phyloP scores from a whole-genome alignment of 2,113 vertebrate species.

The Myrmecophaga tridactyla region DNA sequence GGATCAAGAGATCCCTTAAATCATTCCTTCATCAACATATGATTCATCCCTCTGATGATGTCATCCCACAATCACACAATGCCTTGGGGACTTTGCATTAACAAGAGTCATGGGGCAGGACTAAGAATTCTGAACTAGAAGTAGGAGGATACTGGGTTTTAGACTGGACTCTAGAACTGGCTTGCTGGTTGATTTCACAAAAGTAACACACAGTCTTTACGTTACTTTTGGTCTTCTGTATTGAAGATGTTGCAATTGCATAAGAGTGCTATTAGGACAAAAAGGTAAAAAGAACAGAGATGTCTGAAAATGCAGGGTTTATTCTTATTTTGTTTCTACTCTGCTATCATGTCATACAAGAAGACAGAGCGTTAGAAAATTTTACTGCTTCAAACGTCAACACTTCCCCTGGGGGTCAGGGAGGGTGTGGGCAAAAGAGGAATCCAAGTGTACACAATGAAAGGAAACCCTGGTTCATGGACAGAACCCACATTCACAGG shows the following conservation, averaged over 20 bases:
- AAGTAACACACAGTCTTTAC: neutral
- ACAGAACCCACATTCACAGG: neutral
- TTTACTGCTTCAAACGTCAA: neutral
- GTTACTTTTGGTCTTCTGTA: neutral
- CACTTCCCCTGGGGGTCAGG: neutral
- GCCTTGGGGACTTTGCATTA: neutral
- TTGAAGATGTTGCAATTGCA: neutral
- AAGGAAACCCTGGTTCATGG: neutral
- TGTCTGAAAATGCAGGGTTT: neutral
- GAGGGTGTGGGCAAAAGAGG: too few relatives aligned
- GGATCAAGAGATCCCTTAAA: neutral
- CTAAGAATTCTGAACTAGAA: neutral
- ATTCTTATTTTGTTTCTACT: neutral
- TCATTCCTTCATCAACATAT: neutral
- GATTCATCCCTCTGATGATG: fast-evolving
- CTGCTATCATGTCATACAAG: neutral
- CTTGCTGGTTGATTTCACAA: neutral
- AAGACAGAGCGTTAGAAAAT: neutral
- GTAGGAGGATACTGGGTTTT: fast-evolving
- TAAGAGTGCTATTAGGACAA: neutral
- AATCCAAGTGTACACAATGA: neutral
- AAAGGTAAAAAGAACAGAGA: neutral
- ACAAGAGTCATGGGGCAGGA: neutral
- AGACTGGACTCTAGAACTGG: neutral
- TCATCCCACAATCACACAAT: neutral